A percentile compares a stretch with the other conserved stretches of the same genome.
These are phyloP conservation scores for Leptinotarsa lineolata DNA, from an alignment of 1,140 invertebrate species.

Conservation along the genomic window DNA sequence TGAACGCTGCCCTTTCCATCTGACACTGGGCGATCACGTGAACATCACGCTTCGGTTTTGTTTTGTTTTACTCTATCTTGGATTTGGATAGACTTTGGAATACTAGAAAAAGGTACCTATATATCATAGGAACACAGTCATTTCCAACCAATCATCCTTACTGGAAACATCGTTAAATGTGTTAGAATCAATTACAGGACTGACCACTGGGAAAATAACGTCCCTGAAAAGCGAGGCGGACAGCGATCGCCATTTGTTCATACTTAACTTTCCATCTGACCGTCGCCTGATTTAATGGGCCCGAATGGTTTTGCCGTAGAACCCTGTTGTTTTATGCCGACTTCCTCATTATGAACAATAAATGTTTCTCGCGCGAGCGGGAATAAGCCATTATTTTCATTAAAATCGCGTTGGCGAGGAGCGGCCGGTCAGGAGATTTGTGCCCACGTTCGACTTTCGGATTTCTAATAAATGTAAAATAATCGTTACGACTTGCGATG, in stretches of 20 bases:
- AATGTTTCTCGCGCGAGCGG: conserved; percentile 16
- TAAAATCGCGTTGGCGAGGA: conserved; percentile 27
- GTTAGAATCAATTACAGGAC: conserved; percentile 2
- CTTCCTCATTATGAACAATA: conserved; percentile 35
- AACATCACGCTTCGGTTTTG: too few relatives aligned
- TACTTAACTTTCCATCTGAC: conserved; percentile 19
- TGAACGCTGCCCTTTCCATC: too few relatives aligned
- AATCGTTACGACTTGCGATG: too few relatives aligned
- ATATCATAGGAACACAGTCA: too few relatives aligned
- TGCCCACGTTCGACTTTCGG: too few relatives aligned
- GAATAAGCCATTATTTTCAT: conserved; percentile 32
- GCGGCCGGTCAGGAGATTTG: too few relatives aligned
- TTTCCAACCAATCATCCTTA: too few relatives aligned
- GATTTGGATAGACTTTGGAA: too few relatives aligned
- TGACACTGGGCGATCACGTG: too few relatives aligned
- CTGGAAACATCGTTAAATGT: background rate
- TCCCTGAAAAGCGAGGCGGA: background rate
- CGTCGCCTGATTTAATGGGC: conserved; percentile 26
- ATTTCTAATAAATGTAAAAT: too few relatives aligned
- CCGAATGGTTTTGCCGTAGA: conserved; percentile 27
- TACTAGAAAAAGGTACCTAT: too few relatives aligned
- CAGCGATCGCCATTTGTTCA: conserved; percentile 9
- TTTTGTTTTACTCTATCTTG: too few relatives aligned
- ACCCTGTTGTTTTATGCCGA: conserved; percentile 27
- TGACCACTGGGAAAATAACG: background rate